Percentiles rank a stretch among this genome's conserved stretches.
Conservation (phyloP, 2,113 vertebrate species). For the Erythrolamprus reginae region DNA sequence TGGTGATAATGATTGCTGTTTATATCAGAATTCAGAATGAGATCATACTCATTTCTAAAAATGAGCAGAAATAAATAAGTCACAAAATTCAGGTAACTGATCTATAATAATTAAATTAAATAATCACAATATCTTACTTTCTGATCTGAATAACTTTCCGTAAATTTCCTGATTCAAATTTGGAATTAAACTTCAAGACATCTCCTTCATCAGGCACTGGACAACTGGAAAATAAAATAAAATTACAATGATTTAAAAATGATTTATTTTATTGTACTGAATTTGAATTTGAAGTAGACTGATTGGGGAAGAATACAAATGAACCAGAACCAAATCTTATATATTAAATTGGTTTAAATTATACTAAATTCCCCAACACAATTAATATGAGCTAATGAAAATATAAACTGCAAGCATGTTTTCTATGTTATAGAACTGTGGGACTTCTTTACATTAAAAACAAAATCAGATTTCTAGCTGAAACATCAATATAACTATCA, state of each 20-base stretch:
- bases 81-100: slow-evolving; percentile 39
- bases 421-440: background rate
- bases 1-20: slow-evolving; percentile 99
- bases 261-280: background rate
- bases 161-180: slow-evolving; percentile 96
- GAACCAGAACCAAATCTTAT: background rate
- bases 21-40: slow-evolving; percentile 96
- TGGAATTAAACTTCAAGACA: slow-evolving; percentile 94
- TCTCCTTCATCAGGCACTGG: slow-evolving; percentile 79
- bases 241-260: background rate
- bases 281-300: background rate
- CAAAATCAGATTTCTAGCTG: background rate
- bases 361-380: background rate
- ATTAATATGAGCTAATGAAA: background rate
- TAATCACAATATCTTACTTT: slow-evolving; percentile 78
- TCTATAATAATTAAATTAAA: slow-evolving; percentile 4
- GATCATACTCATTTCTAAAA: slow-evolving; percentile 92
- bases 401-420: background rate
- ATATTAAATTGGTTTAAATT: background rate
- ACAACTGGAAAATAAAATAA: slow-evolving; percentile 65
- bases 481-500: background rate
- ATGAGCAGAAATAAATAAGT: slow-evolving; percentile 47
- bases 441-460: background rate
- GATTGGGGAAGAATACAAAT: background rate
- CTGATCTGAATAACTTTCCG: slow-evolving; percentile 95